Evolutionary conservation across 64 coral and sea anemone genomes (phyloP), one percentile per base, ranked within the genome.

Genomic region (Montipora efflorescens): DNA sequence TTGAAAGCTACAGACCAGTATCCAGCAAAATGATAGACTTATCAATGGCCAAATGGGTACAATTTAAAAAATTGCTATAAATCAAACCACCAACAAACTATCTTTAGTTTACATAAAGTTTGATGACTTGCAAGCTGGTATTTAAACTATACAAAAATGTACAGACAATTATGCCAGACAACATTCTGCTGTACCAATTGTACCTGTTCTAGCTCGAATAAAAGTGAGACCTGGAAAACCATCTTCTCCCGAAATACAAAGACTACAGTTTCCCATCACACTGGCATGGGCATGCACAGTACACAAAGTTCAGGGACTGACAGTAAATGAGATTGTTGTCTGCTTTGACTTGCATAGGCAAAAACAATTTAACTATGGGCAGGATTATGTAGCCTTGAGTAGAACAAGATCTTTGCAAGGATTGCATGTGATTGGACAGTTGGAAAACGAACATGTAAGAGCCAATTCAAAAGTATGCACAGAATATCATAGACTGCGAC

Each of bases 201-300:
- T 89, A 94, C 93, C 93, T 89, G 93, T 84, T 50, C 61, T 89
- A 47, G 93, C 87, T 48, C 82, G 78, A 90, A 94, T 84, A 70
- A 94, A 94, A 73, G 43, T 94, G 77, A 94, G 78, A 83, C 69
- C 79, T 83, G 93, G 87, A 75, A 94, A 89, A 66, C 78, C 69
- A 16, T 90, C 93, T 75, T 94, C 87, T 51, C 87, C 78, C 36
- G 87, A 94, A 94, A 76, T 94, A 94, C 86, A 95, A 91, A 95
- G 88, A 95, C 28, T 91, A 18, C 94, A 91, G 57, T 91, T 95
- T 91, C 94, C 82, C 91, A 7, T 95, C 4, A 95, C 94, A 78
- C 75, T 91, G 67, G 94, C 94, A 91, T 95, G 93, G 93, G 93
- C 86, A 58, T 94, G 86, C 81, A 94, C 76, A 73, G 93, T 94